Base-by-base conservation (phyloP, 2,888 invertebrate species). In the Cerastis leucographa region DNA sequence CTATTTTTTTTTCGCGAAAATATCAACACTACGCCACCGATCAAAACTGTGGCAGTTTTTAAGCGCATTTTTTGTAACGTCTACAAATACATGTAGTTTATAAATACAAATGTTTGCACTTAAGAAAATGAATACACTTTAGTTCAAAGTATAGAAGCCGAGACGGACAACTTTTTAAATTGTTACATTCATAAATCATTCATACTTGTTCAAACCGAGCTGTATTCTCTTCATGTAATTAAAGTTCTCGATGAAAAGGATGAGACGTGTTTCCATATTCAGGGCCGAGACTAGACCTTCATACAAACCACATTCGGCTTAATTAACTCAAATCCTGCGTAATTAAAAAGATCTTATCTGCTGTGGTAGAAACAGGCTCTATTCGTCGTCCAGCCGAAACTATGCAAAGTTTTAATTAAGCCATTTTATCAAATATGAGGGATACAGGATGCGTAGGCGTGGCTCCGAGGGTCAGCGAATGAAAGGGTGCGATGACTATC, bases 401-500 rank as follows among this genome's bases (percentile, higher is more conserved):
- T 93, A 93, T 93, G 91, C 88, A 89, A 94, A 93, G 92, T 94
- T 94, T 94, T 95, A 95, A 95, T 94, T 94, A 94, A 94, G 93
- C 90, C 88, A 90, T 94, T 93, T 93, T 93, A 94, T 93, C 92
- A 94, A 91, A 93, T 91, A 90, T 90, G 88, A 89, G 88, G 87
- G 85, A 85, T 87, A 87, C 88, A 85, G 86, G 87, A 87, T 90
- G 76, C 75, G 80, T 74, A 86, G 91, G 90, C 64, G 89, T 81
- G 71, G 62, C 46, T 87, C 85, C 87, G 89, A 90, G 92, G 94
- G 93, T 94, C 92, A 92, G 89, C 86, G 87, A 91, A 92, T 93
- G 93, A 94, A 94, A 94, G 92, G 94, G 92, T 89, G 89, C 91
- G 95, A 95, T 95, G 94, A 91, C 92, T 95, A 96, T 95, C 95